phyloP scores from a whole-genome alignment of 2,888 invertebrate species.

The Conchocele bisecta region DNA sequence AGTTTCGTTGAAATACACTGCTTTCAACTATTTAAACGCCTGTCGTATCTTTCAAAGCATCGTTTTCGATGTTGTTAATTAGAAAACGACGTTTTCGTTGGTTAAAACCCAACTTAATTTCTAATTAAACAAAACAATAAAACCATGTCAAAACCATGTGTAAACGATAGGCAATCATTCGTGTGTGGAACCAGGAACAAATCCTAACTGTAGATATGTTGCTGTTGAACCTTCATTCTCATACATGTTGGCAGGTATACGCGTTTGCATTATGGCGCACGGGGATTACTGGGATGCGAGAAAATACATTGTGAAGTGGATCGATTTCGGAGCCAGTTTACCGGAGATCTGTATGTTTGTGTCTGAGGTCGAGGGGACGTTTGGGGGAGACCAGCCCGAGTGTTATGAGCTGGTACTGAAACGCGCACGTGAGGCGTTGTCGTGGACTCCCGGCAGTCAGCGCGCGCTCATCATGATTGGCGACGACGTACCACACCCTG shows the following conservation, averaged over 20 bases:
- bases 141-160: too few species aligned
- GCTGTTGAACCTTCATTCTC: too few species aligned
- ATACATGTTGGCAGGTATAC: slow-evolving; percentile 60
- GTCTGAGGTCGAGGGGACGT: slow-evolving; percentile 62
- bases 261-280: slow-evolving; percentile 75
- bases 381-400: slow-evolving; percentile 75
- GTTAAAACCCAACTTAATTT: too few species aligned
- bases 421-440: slow-evolving; percentile 64
- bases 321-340: slow-evolving; percentile 71
- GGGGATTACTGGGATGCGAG: slow-evolving; percentile 76
- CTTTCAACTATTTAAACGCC: too few species aligned
- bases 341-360: slow-evolving; percentile 70
- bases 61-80: too few species aligned
- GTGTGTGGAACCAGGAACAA: too few species aligned
- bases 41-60: too few species aligned
- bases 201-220: too few species aligned
- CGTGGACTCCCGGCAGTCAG: slow-evolving; percentile 74
- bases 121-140: too few species aligned
- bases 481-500: slow-evolving; percentile 69
- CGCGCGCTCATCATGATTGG: slow-evolving; percentile 75
- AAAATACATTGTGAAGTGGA: slow-evolving; percentile 71
- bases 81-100: too few species aligned
- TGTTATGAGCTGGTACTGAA: slow-evolving; percentile 77
- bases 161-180: too few species aligned
- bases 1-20: too few species aligned